A percentile compares a stretch with the other conserved stretches of the same genome.
phyloP scores from a whole-genome alignment of 2,113 vertebrate genomes.

The Oplegnathus fasciatus region DNA sequence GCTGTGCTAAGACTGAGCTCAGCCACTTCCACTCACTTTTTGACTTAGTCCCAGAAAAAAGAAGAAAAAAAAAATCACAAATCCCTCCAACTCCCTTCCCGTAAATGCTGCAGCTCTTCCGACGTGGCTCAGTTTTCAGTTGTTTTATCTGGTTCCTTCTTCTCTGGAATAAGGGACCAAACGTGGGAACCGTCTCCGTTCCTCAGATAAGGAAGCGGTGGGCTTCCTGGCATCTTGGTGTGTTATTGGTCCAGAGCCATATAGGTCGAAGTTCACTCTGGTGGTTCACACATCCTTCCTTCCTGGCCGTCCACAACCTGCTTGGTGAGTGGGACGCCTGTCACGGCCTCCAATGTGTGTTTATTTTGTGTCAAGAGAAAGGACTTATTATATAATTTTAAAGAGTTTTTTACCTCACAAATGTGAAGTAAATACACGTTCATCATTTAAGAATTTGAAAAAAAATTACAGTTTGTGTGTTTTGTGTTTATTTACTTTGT shows the following conservation, averaged over 20 bases:
- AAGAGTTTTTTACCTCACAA: too few relatives aligned
- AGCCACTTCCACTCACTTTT: neutral
- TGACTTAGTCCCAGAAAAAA: slow-evolving; percentile 17
- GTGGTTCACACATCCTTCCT: slow-evolving; percentile 70
- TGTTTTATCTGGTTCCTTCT: slow-evolving; percentile 61
- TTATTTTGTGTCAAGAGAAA: slow-evolving; percentile 6
- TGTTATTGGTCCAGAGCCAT: slow-evolving; percentile 51
- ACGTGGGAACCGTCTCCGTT: slow-evolving; percentile 66
- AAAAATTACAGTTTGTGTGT: too few relatives aligned
- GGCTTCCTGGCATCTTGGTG: slow-evolving; percentile 65
- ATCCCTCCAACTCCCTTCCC: slow-evolving; percentile 12
- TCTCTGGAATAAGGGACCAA: slow-evolving; percentile 47
- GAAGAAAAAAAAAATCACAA: neutral
- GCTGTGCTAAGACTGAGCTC: neutral
- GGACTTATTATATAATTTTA: neutral
- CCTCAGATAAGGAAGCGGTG: slow-evolving; percentile 66
- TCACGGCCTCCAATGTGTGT: neutral
- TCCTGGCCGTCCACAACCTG: slow-evolving; percentile 31
- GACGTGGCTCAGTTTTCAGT: slow-evolving; percentile 30
- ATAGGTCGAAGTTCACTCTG: slow-evolving; percentile 55
- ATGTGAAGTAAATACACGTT: neutral
- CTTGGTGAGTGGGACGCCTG: slow-evolving; percentile 25
- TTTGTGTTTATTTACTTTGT: neutral
- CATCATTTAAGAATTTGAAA: neutral
- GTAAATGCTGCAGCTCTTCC: slow-evolving; percentile 49